A percentile compares a stretch with the other conserved stretches of the same genome.
phyloP scores from a whole-genome alignment of 2,888 invertebrate species.

The Anorthoa munda region DNA sequence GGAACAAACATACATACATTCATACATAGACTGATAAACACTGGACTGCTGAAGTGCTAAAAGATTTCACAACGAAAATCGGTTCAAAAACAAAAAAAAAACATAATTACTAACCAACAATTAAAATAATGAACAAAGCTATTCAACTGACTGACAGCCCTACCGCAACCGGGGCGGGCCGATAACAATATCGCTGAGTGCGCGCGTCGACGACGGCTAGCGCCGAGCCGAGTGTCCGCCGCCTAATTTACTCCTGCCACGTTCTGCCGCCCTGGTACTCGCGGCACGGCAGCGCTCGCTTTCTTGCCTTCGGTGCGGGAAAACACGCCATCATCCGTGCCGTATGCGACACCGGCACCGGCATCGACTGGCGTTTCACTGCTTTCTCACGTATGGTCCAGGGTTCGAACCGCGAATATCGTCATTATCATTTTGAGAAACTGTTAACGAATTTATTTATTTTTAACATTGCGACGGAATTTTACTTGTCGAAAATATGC shows the following conservation, averaged over 20 bases:
- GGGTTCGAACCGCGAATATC: neutral
- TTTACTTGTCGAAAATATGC: neutral
- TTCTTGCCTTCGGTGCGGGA: conserved; percentile 60
- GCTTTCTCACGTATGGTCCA: neutral
- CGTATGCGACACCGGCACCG: neutral
- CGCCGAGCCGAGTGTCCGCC: conserved; percentile 72
- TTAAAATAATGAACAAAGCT: neutral
- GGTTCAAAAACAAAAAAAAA: neutral
- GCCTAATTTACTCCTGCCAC: conserved; percentile 82
- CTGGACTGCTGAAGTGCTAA: too few relatives aligned
- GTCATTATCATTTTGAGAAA: neutral
- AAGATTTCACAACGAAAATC: too few relatives aligned
- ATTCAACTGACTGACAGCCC: conserved; percentile 70
- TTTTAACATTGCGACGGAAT: neutral
- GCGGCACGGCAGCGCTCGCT: conserved; percentile 64
- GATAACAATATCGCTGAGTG: conserved; percentile 90
- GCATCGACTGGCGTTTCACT: neutral
- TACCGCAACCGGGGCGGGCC: conserved; percentile 83
- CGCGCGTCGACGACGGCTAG: conserved; percentile 77
- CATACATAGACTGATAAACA: too few relatives aligned
- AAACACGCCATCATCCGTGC: conserved; percentile 10
- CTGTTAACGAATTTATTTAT: neutral
- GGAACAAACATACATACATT: too few relatives aligned
- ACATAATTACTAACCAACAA: neutral
- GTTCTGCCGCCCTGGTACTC: conserved; percentile 75